Percentiles rank a stretch among this genome's conserved stretches.
Conservation (phyloP, 2,113 vertebrate genomes). For the Probosciger aterrimus region DNA sequence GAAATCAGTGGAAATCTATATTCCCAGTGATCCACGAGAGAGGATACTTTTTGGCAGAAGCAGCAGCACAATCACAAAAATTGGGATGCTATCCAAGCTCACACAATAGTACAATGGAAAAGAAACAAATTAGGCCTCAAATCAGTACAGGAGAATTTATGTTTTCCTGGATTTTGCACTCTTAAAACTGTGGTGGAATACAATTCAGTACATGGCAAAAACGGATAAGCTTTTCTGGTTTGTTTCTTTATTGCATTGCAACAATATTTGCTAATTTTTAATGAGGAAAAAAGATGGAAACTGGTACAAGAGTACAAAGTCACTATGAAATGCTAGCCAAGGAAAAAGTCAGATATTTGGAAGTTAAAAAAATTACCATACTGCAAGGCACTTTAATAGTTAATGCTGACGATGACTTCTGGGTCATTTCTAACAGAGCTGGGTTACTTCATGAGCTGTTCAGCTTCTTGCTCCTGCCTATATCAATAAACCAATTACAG, state of each 20-base stretch:
- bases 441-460: not conserved
- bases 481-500: constrained; percentile 10
- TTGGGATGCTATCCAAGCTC: not conserved
- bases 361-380: not conserved
- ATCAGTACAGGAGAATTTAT: not conserved
- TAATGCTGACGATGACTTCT: not conserved
- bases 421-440: constrained; percentile 1
- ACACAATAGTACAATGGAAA: not conserved
- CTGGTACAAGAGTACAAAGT: not conserved
- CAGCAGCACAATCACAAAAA: not conserved
- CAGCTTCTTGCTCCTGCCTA: not conserved
- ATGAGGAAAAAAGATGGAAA: not conserved
- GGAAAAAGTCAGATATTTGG: not conserved
- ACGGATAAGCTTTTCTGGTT: not conserved
- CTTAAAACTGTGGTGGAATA: not conserved
- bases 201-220: not conserved
- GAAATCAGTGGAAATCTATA: not conserved
- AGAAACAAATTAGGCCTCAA: not conserved
- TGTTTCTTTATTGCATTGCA: not conserved
- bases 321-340: not conserved
- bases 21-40: not conserved
- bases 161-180: not conserved
- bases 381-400: not conserved
- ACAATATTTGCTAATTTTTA: not conserved
- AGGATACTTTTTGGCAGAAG: not conserved